Percentiles rank a stretch among this genome's conserved stretches.
These are phyloP conservation scores for Ernsta delagoae DNA, from an alignment of 2,888 invertebrate species.

Conservation along the genomic window DNA sequence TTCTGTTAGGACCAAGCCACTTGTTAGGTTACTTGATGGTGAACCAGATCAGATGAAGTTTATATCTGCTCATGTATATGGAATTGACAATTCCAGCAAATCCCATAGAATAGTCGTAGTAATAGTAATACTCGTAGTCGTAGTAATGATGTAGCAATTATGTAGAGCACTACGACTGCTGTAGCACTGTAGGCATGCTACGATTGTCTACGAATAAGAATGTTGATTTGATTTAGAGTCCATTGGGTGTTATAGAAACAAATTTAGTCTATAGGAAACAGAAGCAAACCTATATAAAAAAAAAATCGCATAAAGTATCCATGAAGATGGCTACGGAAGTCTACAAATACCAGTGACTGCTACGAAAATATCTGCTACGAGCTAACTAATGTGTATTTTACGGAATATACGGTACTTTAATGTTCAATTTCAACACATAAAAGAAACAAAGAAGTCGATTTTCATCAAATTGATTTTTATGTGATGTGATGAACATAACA, in stretches of 20 bases:
- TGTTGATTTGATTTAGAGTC: too few species aligned
- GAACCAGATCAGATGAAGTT: not conserved
- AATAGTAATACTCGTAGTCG: too few species aligned
- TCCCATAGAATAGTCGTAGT: not conserved
- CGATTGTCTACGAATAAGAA: not conserved
- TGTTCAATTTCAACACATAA: too few species aligned
- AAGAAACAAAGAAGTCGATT: too few species aligned
- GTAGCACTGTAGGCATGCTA: not conserved
- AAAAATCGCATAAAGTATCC: too few species aligned
- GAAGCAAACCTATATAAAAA: too few species aligned
- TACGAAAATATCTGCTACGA: not conserved
- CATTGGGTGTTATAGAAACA: too few species aligned
- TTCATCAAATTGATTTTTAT: too few species aligned
- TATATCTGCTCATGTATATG: not conserved
- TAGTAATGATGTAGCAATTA: not conserved
- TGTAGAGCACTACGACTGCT: not conserved
- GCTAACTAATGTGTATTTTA: not conserved
- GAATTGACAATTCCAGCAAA: not conserved
- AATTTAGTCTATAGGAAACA: too few species aligned
- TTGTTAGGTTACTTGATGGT: not conserved
- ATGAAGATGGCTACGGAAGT: not conserved
- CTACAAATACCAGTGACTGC: not conserved
- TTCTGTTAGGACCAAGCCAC: conserved; percentile 9
- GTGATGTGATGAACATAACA: too few species aligned
- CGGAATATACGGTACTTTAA: too few species aligned